These are phyloP conservation scores for Drosophila putrida DNA, from an alignment of 2,888 invertebrate species.

Conservation along the genomic window DNA sequence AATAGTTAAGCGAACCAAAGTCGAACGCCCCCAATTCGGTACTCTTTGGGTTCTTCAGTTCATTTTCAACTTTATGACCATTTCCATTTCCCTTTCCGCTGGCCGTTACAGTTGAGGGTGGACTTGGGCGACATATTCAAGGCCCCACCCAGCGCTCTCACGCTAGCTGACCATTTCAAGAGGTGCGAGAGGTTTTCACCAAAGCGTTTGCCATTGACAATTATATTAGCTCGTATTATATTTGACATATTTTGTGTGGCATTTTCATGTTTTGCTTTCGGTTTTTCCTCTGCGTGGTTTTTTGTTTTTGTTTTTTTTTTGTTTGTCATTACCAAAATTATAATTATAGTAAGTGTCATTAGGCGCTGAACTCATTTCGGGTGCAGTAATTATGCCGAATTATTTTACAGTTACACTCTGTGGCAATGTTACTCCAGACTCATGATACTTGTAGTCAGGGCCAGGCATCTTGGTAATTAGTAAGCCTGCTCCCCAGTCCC, in stretches of 20 bases:
- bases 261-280: slow-evolving; percentile 55
- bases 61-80: slow-evolving; percentile 27
- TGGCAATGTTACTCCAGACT: slow-evolving; percentile 13
- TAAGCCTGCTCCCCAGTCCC: slow-evolving; percentile 26
- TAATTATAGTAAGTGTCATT: slow-evolving; percentile 78
- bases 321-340: slow-evolving; percentile 78
- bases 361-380: slow-evolving; percentile 69
- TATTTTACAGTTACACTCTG: slow-evolving; percentile 67
- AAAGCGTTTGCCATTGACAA: slow-evolving; percentile 63
- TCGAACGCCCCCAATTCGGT: slow-evolving; percentile 35
- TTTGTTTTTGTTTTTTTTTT: slow-evolving; percentile 36
- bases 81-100: slow-evolving; percentile 49
- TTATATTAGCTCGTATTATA: slow-evolving; percentile 71
- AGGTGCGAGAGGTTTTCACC: not conserved
- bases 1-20: slow-evolving; percentile 64
- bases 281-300: slow-evolving; percentile 26
- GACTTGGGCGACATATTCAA: slow-evolving; percentile 20
- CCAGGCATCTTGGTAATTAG: slow-evolving; percentile 49
- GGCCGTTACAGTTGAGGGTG: slow-evolving; percentile 22
- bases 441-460: slow-evolving; percentile 25
- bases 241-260: slow-evolving; percentile 75
- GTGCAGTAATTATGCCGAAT: slow-evolving; percentile 69
- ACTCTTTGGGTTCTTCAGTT: slow-evolving; percentile 10
- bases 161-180: slow-evolving; percentile 62
- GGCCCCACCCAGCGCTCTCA: slow-evolving; percentile 48